Evolutionary conservation across 1,140 invertebrate genomes (phyloP), one percentile per base, ranked within the genome.

Genomic region (Pseudomyrmex pallidus): DNA sequence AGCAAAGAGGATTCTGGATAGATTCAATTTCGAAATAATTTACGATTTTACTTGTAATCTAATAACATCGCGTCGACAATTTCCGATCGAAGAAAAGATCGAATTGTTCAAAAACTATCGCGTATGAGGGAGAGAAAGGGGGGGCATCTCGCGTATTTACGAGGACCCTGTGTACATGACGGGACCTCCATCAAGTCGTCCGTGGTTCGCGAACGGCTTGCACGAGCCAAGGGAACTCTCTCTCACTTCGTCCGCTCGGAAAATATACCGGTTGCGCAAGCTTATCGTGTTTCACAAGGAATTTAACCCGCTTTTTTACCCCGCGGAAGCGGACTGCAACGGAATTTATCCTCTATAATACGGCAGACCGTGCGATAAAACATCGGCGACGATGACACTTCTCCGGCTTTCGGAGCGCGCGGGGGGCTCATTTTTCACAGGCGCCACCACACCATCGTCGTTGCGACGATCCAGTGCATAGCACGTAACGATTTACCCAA

Each of bases 251-350:
- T 17, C 64, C 64, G 20, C 54, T 46, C 50, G 70, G 70, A 82
- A 74, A 73, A 73, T 74, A 54, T 52, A 82, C 70, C 68, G 57
- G 48, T 13, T 35, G 59, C 52, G 61, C 80, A 74, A 82, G 72
- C 72, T 82, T 82, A 82, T 82, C 80, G 68, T 76, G 59, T 82
- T 82, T 82, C 72, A 82, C 80, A 74, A 82, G 72, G 72, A 82
- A 82, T 82, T 82, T 82, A 73, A 82, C 80, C 72, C 70, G 80
- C 25, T 66, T 74, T 74, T 82, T 61, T 74, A 63, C 25, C 46
- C 48, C 25, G 22, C 50, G 50, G 50, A 35, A 13, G 52, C 52
- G 64, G 20, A 15, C 17, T 54, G 78, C 78, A 62, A 74, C 48
- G 68, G 59, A 82, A 82, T 82, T 82, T 82, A 64, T 74, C 44